Evolutionary conservation across 2,113 vertebrate species (phyloP), one percentile per base, ranked within the genome.

Genomic region (Tapirus terrestris): DNA sequence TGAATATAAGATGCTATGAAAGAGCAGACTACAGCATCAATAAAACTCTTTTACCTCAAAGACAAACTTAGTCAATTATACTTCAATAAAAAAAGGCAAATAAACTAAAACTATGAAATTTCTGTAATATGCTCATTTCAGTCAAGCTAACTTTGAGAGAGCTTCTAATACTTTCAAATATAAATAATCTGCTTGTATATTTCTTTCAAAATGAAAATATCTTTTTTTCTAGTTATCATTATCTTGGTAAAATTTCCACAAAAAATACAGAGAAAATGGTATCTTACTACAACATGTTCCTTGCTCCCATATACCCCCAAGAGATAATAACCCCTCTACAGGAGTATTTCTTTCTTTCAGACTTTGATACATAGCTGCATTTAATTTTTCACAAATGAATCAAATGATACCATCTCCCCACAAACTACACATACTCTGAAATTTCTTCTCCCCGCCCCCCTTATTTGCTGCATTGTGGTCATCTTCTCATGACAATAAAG

Each of bases 181-280:
- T 12, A 84, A 84, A 20, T 58, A 72, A 86, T n/a, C 9, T 36
- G 33, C 33, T 75, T 91, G 60, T 31, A 39, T 20, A 87, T 43
- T 67, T 75, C 56, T 51, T 91, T 33, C 27, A n/a, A 91, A 91
- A 33, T 53, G 33, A 87, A 85, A 36, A 29, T 65, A n/a, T 31
- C 39, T 80, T 91, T 60, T 60, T 91, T 39, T 56, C n/a, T 70
- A 89, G 63, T 84, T 87, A 51, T 68, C 39, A 87, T 51, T 39
- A 73, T 23, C 33, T 68, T 91, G 58, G 29, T 65, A 45, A 67
- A 60, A 60, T 68, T 81, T 67, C 58, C 27, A 65, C 48, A 43
- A 79, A 65, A 79, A 58, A 63, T 70, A 33, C 5, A 45, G 85
- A 70, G 9, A 45, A 56, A 45, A 51, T 2, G 0, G 25, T n/a